Evolutionary conservation across 2,113 vertebrate species (phyloP).

Genomic region (Etia nguti): DNA sequence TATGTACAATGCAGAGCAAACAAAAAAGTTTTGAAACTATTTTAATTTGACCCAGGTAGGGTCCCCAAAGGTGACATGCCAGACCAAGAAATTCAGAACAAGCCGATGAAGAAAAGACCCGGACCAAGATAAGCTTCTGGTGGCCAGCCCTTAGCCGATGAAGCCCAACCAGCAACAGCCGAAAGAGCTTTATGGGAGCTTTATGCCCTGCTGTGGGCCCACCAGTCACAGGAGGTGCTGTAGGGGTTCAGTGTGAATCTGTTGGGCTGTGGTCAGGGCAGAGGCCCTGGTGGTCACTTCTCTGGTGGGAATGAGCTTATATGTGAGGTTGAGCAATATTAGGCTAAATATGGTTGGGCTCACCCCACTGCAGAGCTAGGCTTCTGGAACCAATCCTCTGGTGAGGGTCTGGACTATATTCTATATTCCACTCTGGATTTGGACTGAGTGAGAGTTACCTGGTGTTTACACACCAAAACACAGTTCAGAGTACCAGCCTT

Average conservation of each 20-base stretch:
- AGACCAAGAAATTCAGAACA: neutral
- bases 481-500: neutral
- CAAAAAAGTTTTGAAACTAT: neutral
- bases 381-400: neutral
- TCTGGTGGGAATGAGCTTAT: neutral
- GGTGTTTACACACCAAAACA: neutral
- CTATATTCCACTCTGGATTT: neutral
- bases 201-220: neutral
- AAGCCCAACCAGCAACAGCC: neutral
- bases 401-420: neutral
- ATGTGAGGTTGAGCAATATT: neutral
- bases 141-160: neutral
- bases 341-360: neutral
- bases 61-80: neutral
- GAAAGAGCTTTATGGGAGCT: neutral
- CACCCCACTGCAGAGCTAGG: neutral
- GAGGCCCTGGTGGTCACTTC: neutral
- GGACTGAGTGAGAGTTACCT: neutral
- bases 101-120: neutral
- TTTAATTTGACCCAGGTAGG: neutral
- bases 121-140: neutral
- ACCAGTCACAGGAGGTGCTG: neutral
- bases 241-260: neutral
- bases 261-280: neutral
- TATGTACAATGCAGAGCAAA: neutral